Base-by-base conservation (phyloP, 2,888 invertebrate genomes). In the Volucella inflata region DNA sequence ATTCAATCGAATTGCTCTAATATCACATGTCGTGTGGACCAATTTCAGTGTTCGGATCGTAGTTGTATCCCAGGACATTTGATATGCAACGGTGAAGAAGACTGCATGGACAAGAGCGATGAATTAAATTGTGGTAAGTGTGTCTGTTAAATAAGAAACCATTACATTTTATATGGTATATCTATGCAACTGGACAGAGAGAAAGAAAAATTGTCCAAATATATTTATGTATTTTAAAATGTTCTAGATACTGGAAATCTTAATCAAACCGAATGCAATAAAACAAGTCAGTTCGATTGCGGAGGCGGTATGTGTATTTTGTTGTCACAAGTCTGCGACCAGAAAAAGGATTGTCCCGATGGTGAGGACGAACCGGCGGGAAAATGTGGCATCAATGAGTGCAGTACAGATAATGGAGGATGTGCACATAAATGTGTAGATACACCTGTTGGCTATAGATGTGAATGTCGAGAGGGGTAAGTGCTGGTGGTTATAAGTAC, bases 381-480 rank as follows among this genome's bases (percentile, higher is more conserved):
- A 88, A 94, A 94, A 88, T 98, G 98, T 90, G 95, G 94, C 6
- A 93, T 95, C 79, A 95, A 97, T 90, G 97, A 97, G 91, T 97
- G 97, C 89, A 92, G 93, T 36, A 93, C 93, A 67, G 95, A 95
- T 90, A 98, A 98, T 90, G 98, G 97, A 0, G 97, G 96, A 36
- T 98, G 98, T 92, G 94, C 95, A 14, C 97, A 98, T 89, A 93
- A 93, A 59, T 98, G 98, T 91, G 94, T 96, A n/a, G 96, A 98
- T 91, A 95, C 95, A 10, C 95, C 95, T 0, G 95, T 95, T 50
- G 95, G 95, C 21, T 96, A 94, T 91, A 94, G 94, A 90, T 98
- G 98, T 90, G 96, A 96, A 87, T 98, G 98, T 91, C 93, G 94
- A 48, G 93, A 94, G 51, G 98, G 98, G 90, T 91, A 88, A 89